Base-by-base conservation (phyloP, 2,113 vertebrate species). In the Telmatochromis brichardi region DNA sequence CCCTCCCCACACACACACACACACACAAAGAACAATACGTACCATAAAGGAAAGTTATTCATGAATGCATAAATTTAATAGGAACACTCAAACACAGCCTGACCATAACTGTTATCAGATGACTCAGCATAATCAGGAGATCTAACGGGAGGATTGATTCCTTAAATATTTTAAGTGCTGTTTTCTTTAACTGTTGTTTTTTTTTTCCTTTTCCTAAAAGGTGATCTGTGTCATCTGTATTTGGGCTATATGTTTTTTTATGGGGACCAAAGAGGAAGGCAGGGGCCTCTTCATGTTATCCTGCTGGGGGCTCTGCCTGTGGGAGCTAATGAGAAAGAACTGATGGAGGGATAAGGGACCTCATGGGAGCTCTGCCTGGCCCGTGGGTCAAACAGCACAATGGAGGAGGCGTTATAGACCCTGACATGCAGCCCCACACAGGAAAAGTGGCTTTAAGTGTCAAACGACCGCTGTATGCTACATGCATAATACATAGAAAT, bases 261-360 rank as follows among this genome's bases (percentile, higher is more conserved):
- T 21, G 92, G 87, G 90, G 89, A 79, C 90, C 87, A 83, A 85
- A 88, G 82, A 84, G 89, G 89, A 86, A 91, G 88, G 83, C 54
- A 23, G 89, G 88, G 85, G 81, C 85, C 92, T 86, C 88, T 81
- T 76, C 89, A 85, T 87, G 89, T 92, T 94, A 89, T 90, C 86
- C 63, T 84, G 80, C 92, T 91, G 88, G 86, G 81, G 90, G 86
- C 92, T 91, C 87, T 92, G 92, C 90, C 93, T 93, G 89, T 89
- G 90, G 94, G 93, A 90, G 92, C 92, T 96, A 95, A 96, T 96
- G 95, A 95, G 94, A 94, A 91, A 92, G 91, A 92, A 94, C 93
- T 94, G 95, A 94, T 94, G 91, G 92, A 90, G 92, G 95, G 94
- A 95, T 95, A 94, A 94, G 88, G 94, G 92, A 95, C 92, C 93